phyloP scores from a whole-genome alignment of 2,113 vertebrate species.

The Dissostichus mawsoni region DNA sequence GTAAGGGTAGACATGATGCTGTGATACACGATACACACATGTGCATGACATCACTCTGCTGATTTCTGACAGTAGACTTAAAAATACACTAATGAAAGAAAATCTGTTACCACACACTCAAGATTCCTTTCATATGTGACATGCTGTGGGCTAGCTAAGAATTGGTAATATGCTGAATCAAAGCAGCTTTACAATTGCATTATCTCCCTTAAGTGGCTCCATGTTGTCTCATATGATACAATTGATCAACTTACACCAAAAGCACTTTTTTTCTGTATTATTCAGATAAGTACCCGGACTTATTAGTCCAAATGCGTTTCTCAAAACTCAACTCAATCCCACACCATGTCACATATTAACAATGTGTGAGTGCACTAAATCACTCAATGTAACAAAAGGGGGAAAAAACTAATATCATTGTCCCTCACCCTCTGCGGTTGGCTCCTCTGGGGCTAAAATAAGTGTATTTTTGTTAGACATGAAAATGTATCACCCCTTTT shows the following conservation, averaged over 20 bases:
- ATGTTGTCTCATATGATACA: slow-evolving; percentile 20
- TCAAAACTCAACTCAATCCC: slow-evolving; percentile 28
- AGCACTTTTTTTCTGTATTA: slow-evolving; percentile 48
- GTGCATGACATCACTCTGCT: not conserved
- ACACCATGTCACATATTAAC: slow-evolving; percentile 36
- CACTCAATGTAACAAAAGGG: slow-evolving; percentile 5
- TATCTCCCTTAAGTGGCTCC: slow-evolving; percentile 40
- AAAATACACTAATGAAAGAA: not conserved
- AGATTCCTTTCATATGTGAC: not conserved
- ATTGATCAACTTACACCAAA: slow-evolving; percentile 41
- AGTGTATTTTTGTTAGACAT: slow-evolving; percentile 37
- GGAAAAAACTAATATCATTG: not conserved
- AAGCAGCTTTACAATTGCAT: slow-evolving; percentile 48
- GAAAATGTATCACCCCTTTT: slow-evolving; percentile 32
- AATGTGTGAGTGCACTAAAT: slow-evolving; percentile 19
- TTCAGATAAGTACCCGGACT: slow-evolving; percentile 49
- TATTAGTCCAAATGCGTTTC: slow-evolving; percentile 57
- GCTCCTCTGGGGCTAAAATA: slow-evolving; percentile 59
- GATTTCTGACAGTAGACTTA: slow-evolving; percentile 1
- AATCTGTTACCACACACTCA: not conserved
- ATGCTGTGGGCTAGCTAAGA: slow-evolving; percentile 25
- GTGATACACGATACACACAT: not conserved
- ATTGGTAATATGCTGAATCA: slow-evolving; percentile 31
- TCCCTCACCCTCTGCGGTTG: slow-evolving; percentile 49
- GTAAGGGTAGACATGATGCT: not conserved